Base-by-base conservation (phyloP, 2,888 invertebrate genomes). In the Drosophila melanocephala region DNA sequence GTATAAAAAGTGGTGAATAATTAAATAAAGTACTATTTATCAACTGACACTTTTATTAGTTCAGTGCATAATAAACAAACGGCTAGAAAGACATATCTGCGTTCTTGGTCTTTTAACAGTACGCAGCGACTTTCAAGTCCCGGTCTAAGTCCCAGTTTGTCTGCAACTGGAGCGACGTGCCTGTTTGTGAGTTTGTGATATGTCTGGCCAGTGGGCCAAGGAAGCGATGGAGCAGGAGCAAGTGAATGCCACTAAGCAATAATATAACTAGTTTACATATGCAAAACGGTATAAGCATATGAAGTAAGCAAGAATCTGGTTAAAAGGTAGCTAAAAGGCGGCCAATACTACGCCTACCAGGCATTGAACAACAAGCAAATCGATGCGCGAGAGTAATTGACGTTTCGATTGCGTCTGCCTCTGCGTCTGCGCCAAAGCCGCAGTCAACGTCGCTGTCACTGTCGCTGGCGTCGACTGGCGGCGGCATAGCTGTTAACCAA, bases 401-500 rank as follows among this genome's bases (percentile, higher is more conserved):
- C 74, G 76, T 75, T 75, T 89, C 74, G 74, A 79, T 67, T 60
- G 69, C 57, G 67, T 30, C 59, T 39, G 39, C 44, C 22, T 47
- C 26, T 47, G 26, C 47, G 68, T 42, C 42, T 51, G 28, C 33
- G 79, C 53, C 39, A 51, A 28, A 73, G 73, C 39, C 57, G 47
- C 51, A 60, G 60, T 70, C 65, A 67, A 39, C 75, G 72, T 79
- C 76, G 67, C 77, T 60, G 79, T 62, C 74, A 56, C 47, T 47
- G 47, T 51, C 44, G 75, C 39, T 9, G 68, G 51, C 39, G 28
- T 39, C 70, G 65, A 39, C 51, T 57, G 77, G 58, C 73, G 50
- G 35, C 57, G 56, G 44, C 81, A 66, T 47, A 91, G 89, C 81
- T 88, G 91, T 91, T 91, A 87, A 91, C 91, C 87, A 89, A 90